Conservation (phyloP, 2,888 invertebrate species). For the Drosophila emarginata region DNA sequence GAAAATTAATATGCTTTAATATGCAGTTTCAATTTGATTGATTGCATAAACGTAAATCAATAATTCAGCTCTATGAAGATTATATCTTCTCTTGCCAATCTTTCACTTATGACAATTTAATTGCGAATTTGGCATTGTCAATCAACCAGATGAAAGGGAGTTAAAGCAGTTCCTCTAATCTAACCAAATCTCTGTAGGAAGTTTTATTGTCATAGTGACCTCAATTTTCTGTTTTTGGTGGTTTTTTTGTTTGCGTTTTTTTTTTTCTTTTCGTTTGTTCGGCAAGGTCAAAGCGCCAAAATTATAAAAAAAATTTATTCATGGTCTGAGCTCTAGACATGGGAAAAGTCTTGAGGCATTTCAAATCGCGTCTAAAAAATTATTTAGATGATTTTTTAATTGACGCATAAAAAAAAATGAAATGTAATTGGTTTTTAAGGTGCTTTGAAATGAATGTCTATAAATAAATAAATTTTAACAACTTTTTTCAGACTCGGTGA, state of each 20-base stretch:
- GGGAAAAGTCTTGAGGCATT: conserved; percentile 14
- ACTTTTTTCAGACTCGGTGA: neutral
- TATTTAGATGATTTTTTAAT: conserved; percentile 19
- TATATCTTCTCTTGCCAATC: conserved; percentile 37
- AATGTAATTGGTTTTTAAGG: conserved; percentile 1
- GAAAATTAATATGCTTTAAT: conserved; percentile 44
- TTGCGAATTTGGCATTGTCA: conserved; percentile 71
- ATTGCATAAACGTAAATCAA: conserved; percentile 5
- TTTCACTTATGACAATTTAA: conserved; percentile 67
- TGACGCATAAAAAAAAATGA: neutral
- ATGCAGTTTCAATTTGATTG: conserved; percentile 51
- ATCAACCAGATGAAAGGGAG: conserved; percentile 26
- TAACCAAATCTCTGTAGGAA: conserved; percentile 54
- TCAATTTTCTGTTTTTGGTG: conserved; percentile 46
- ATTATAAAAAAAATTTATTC: conserved; percentile 21
- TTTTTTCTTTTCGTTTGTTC: neutral
- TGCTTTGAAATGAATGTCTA: neutral
- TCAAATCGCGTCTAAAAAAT: conserved; percentile 18
- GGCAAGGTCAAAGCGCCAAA: conserved; percentile 59
- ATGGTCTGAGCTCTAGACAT: conserved; percentile 6
- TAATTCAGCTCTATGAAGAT: neutral
- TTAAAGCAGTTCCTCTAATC: conserved; percentile 21
- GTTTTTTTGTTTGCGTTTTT: conserved; percentile 23
- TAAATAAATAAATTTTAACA: neutral
- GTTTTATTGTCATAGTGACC: conserved; percentile 68